Evolutionary conservation across 1,140 invertebrate genomes (phyloP), one percentile per base, ranked within the genome.

Genomic region (Nixonia krombeini): DNA sequence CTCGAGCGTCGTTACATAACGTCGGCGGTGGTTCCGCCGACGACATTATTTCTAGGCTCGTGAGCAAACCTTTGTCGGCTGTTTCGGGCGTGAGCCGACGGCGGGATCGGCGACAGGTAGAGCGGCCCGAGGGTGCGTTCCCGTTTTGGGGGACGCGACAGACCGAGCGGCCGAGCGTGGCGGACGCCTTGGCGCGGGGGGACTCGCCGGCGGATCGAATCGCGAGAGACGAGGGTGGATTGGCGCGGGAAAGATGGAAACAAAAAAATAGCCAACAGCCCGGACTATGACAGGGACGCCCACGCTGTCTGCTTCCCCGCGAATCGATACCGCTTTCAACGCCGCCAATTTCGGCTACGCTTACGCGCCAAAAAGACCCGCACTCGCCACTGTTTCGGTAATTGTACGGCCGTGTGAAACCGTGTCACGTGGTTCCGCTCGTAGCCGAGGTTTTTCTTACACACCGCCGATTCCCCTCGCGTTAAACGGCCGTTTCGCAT

Each of bases 1-100:
- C 52, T 41, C 50, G 23, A 61, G 67, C 55, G 55, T 70, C 52
- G 62, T 72, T 72, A 72, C 72, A 49, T 69, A 67, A 72, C 51
- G 68, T 66, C 51, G 53, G 67, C 62, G 63, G 52, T 50, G 46
- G 42, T 31, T 33, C 50, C 61, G 49, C 59, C 55, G 63, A 16
- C 61, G 53, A 40, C 35, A 70, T 73, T 70, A 69, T 37, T 69
- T 61, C 57, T 64, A 37, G 56, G 37, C 53, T 62, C 46, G 53
- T 59, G 62, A 64, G 50, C 65, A 63, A 53, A 74, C 69, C 72
- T 69, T 66, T 74, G 63, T 64, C 51, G 23, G 35, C 37, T 56
- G 59, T 70, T 65, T 62, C 41, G 46, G 29, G 49, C 50, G 50
- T 52, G 25, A n/a, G 5, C 26, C 33, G 26, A 52, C 29, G 53